Evolutionary conservation across 1,140 invertebrate species (phyloP).

Genomic region (Spodoptera frugiperda): DNA sequence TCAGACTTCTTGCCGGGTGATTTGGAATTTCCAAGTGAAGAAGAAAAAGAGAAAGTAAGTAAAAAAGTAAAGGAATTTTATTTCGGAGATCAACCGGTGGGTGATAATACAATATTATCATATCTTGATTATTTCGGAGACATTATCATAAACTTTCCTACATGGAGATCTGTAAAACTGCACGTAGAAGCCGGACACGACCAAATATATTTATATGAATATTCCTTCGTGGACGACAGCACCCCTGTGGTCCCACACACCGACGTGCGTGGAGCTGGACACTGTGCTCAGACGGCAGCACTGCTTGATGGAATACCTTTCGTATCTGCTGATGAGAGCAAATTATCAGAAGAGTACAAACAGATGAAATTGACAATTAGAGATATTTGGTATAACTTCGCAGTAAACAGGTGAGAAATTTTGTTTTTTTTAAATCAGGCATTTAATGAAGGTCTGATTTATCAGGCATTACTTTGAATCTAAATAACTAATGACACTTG

Average conservation of each 20-base stretch:
- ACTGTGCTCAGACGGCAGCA: neutral
- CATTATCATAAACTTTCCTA: conserved; percentile 60
- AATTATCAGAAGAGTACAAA: conserved; percentile 33
- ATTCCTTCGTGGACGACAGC: conserved; percentile 58
- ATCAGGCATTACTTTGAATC: too few relatives aligned
- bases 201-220: conserved; percentile 69
- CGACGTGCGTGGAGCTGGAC: conserved; percentile 4
- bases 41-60: conserved; percentile 56
- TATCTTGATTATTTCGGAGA: conserved; percentile 72
- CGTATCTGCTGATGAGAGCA: conserved; percentile 2
- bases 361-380: conserved; percentile 47
- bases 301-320: conserved; percentile 10
- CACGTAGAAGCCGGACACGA: conserved; percentile 62
- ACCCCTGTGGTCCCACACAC: conserved; percentile 20
- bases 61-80: conserved; percentile 63
- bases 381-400: conserved; percentile 54
- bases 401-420: conserved; percentile 5
- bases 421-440: neutral
- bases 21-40: conserved; percentile 59
- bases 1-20: conserved; percentile 67
- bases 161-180: conserved; percentile 57
- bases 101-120: conserved; percentile 55
- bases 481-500: too few relatives aligned
- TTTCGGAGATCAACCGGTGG: conserved; percentile 57
- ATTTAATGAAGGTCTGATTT: too few relatives aligned